Evolutionary conservation across 1,140 invertebrate genomes (phyloP).

Genomic region (Camponotus pennsylvanicus): DNA sequence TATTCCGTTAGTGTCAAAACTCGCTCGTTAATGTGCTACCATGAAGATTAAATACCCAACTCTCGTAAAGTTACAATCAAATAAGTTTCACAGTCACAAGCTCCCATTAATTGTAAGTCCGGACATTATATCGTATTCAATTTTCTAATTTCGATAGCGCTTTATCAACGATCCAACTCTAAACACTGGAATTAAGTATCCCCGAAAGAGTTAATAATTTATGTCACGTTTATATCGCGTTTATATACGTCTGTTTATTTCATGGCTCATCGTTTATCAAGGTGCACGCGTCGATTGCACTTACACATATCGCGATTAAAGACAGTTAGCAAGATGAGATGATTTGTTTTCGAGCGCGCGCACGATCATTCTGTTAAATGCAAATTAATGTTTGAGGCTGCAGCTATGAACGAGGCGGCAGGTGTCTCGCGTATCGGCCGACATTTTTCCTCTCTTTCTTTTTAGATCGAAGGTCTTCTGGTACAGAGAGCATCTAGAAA

Average conservation of each 20-base stretch:
- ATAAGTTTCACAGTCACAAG: neutral
- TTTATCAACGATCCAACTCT: neutral
- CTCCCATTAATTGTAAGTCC: neutral
- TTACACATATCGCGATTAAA: neutral
- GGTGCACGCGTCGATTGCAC: too few relatives aligned
- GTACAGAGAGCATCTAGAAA: neutral
- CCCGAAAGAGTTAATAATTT: neutral
- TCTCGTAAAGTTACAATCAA: neutral
- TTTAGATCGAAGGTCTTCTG: neutral
- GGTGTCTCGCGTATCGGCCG: neutral
- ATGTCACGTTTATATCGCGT: too few relatives aligned
- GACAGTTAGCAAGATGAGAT: neutral
- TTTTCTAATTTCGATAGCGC: neutral
- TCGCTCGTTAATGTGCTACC: neutral
- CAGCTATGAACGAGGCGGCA: neutral
- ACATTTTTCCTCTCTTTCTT: neutral
- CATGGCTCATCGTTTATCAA: neutral
- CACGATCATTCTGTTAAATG: conserved; percentile 12
- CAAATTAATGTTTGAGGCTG: conserved; percentile 1
- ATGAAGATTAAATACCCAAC: neutral
- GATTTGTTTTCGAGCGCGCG: neutral
- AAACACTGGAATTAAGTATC: neutral
- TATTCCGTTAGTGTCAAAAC: neutral
- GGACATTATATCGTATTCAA: neutral
- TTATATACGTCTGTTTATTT: neutral